Evolutionary conservation across 1,140 invertebrate genomes (phyloP).

Genomic region (Mesaphorura yosii): DNA sequence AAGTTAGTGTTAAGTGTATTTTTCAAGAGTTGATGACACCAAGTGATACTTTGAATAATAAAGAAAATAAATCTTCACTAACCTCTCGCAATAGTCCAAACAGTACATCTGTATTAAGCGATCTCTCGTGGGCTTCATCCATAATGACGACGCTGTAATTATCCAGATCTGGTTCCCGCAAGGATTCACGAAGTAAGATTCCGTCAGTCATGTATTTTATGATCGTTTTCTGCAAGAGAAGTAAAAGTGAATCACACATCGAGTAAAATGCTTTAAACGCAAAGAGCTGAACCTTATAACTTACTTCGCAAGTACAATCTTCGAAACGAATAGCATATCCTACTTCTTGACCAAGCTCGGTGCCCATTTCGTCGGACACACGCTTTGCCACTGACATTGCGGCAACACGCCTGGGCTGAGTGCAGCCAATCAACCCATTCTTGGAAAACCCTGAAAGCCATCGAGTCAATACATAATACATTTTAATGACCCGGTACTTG

Average conservation of each 20-base stretch:
- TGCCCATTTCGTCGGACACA: slow-evolving; percentile 95
- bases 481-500: neutral
- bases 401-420: slow-evolving; percentile 84
- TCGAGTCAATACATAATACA: slow-evolving; percentile 5
- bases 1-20: no score
- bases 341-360: slow-evolving; percentile 77
- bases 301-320: slow-evolving; percentile 87
- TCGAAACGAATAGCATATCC: slow-evolving; percentile 99
- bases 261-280: slow-evolving; percentile 3
- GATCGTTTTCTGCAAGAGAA: slow-evolving; percentile 55
- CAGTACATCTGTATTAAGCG: slow-evolving; percentile 93
- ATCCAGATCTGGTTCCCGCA: slow-evolving; percentile 88
- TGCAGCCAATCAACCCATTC: slow-evolving; percentile 90
- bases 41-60: no score
- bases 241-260: neutral
- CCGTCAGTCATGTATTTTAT: slow-evolving; percentile 99
- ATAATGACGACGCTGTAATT: slow-evolving; percentile 94
- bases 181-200: slow-evolving; percentile 86
- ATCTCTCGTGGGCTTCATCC: slow-evolving; percentile 98
- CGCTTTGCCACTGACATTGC: slow-evolving; percentile 99
- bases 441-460: slow-evolving; percentile 55
- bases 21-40: no score
- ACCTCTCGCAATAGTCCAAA: slow-evolving; percentile 92
- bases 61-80: no score
- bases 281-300: no score